These are phyloP conservation scores for Trichonephila clavipes DNA, from an alignment of 1,140 invertebrate species.

Conservation along the genomic window DNA sequence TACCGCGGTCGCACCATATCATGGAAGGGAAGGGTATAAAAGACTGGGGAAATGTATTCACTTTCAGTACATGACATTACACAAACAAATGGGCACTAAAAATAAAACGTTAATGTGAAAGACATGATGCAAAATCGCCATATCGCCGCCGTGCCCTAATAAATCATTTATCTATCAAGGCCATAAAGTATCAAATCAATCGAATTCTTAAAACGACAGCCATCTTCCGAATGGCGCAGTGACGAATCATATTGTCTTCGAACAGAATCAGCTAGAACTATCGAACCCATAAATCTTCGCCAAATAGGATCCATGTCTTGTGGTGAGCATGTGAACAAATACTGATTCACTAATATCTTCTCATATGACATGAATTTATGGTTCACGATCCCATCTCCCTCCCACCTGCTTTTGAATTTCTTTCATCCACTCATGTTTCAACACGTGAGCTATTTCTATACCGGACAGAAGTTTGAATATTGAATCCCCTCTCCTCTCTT, in stretches of 20 bases:
- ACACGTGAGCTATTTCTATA: not conserved
- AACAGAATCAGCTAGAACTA: not conserved
- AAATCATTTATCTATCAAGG: not conserved
- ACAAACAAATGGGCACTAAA: too few species aligned
- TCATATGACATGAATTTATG: not conserved
- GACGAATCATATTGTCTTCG: not conserved
- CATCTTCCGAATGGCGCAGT: not conserved
- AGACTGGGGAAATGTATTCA: too few species aligned
- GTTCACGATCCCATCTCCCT: not conserved
- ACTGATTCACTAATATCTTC: not conserved
- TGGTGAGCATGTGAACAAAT: constrained; percentile 24
- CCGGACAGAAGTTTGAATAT: not conserved
- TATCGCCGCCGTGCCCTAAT: too few species aligned
- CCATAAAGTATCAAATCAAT: not conserved
- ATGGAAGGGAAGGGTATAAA: too few species aligned
- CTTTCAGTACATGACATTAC: too few species aligned
- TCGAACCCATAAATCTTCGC: constrained; percentile 3
- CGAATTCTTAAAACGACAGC: not conserved
- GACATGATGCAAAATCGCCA: too few species aligned
- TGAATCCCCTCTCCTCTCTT: too few species aligned
- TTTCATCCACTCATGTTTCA: not conserved
- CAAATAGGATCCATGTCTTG: constrained; percentile 12
- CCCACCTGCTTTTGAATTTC: not conserved
- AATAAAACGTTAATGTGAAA: too few species aligned
- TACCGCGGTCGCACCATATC: too few species aligned